These are phyloP conservation scores for Ictalurus punctatus DNA, from an alignment of 2,113 vertebrate genomes.

Conservation along the genomic window DNA sequence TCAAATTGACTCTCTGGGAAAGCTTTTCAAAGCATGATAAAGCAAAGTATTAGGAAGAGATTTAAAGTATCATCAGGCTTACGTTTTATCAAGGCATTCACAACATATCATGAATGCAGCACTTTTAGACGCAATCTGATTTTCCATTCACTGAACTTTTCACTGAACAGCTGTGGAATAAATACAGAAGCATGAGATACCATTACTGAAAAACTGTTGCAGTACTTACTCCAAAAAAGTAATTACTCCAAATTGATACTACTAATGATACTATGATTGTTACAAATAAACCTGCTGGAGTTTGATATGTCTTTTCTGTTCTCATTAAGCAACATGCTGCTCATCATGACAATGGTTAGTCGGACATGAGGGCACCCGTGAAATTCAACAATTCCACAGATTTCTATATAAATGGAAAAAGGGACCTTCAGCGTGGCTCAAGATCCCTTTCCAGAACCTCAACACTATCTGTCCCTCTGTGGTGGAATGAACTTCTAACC, in stretches of 20 bases:
- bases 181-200: neutral
- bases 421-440: too few species aligned
- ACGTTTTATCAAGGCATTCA: neutral
- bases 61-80: neutral
- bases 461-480: too few species aligned
- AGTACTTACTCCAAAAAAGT: neutral
- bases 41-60: neutral
- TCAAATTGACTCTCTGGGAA: neutral
- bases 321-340: neutral
- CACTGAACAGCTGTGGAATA: conserved; percentile 1
- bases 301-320: neutral
- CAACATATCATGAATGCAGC: neutral
- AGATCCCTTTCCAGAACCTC: too few species aligned
- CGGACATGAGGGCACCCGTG: neutral
- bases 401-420: neutral
- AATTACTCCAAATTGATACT: neutral
- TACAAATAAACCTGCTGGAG: neutral
- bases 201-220: neutral
- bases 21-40: conserved; percentile 43
- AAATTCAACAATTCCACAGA: neutral
- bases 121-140: neutral
- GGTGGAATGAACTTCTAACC: too few species aligned
- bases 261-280: neutral
- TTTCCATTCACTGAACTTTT: conserved; percentile 15
- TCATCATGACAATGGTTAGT: neutral